Percentiles rank a stretch among this genome's conserved stretches.
phyloP scores from a whole-genome alignment of 1,140 invertebrate species.

The Eubasilissa regina region DNA sequence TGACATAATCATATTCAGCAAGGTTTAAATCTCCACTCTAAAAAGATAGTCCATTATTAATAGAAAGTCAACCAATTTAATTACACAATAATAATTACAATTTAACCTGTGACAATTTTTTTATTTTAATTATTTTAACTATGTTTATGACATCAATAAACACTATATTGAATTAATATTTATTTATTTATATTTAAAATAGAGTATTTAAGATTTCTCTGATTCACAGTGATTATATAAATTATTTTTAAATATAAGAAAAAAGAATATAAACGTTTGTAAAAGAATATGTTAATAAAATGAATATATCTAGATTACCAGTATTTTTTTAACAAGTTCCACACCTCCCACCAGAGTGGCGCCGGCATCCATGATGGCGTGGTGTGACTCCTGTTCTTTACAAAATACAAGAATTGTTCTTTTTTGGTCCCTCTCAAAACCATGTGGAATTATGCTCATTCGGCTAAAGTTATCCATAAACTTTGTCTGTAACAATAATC shows the following conservation, averaged over 20 bases:
- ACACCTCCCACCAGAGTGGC: conserved; percentile 78
- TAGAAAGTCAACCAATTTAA: too few relatives aligned
- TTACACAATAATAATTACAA: too few relatives aligned
- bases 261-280: not conserved
- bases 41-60: conserved; percentile 60
- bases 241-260: not conserved
- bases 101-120: too few relatives aligned
- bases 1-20: conserved; percentile 81
- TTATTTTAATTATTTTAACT: too few relatives aligned
- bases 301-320: conserved; percentile 72
- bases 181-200: too few relatives aligned
- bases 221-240: too few relatives aligned
- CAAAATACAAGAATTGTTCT: conserved; percentile 81
- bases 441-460: conserved; percentile 76
- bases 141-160: too few relatives aligned
- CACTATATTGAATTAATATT: too few relatives aligned
- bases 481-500: conserved; percentile 71
- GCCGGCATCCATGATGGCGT: conserved; percentile 77
- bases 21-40: conserved; percentile 79
- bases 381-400: conserved; percentile 74
- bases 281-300: too few relatives aligned
- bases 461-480: conserved; percentile 77
- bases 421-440: conserved; percentile 77
- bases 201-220: too few relatives aligned
- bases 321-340: conserved; percentile 82